A percentile compares a stretch with the other conserved stretches of the same genome.
Conservation (phyloP, 1,140 invertebrate genomes). For the Cylas formicarius region DNA sequence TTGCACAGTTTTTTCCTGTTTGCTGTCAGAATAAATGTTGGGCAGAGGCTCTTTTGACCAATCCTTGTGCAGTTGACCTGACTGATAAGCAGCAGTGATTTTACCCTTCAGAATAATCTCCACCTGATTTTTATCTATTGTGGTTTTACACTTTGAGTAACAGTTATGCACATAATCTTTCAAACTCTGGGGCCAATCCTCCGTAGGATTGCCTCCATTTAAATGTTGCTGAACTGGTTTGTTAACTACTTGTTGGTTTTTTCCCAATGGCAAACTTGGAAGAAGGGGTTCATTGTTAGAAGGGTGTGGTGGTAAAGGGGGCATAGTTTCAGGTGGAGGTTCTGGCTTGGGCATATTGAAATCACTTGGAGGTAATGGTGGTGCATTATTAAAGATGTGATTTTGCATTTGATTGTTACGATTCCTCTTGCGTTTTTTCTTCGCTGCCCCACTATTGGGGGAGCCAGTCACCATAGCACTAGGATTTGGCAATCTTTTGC, state of each 20-base stretch:
- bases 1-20: constrained; percentile 6
- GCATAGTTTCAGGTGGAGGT: constrained; percentile 43
- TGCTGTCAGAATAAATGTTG: constrained; percentile 63
- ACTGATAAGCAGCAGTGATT: constrained; percentile 79
- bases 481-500: constrained; percentile 26
- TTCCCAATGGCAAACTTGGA: too few relatives aligned
- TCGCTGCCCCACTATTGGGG: constrained; percentile 51
- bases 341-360: constrained; percentile 35
- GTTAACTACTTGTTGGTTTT: constrained; percentile 8
- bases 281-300: not conserved
- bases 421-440: constrained; percentile 67
- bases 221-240: too few relatives aligned
- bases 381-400: constrained; percentile 45
- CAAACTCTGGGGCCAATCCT: constrained; percentile 63
- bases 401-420: constrained; percentile 55
- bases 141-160: constrained; percentile 81
- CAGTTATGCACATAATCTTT: constrained; percentile 84
- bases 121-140: constrained; percentile 83
- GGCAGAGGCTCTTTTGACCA: constrained; percentile 89
- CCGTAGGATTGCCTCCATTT: constrained; percentile 39
- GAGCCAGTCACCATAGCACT: constrained; percentile 27
- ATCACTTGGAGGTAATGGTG: constrained; percentile 49
- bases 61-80: constrained; percentile 77
- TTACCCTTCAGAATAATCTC: constrained; percentile 90
- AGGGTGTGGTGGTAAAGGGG: constrained; percentile 42